Percentiles rank a stretch among this genome's conserved stretches.
Conservation (phyloP, 35 echinoderm and acorn worm genomes). For the Stichopus chloronotus region DNA sequence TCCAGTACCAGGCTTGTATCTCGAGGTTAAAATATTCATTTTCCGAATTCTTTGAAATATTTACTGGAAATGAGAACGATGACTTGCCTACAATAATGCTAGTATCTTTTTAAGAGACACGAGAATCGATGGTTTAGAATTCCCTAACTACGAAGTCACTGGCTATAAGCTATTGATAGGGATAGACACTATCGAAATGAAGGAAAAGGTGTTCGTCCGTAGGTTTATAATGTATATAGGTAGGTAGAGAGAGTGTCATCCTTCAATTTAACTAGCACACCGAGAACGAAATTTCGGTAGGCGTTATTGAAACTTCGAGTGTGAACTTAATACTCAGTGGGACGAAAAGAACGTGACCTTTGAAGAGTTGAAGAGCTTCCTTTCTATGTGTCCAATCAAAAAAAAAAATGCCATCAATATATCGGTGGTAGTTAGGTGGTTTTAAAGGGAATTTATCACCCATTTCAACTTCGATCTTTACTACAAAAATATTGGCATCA, state of each 20-base stretch:
- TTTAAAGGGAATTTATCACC: slow-evolving; percentile 7
- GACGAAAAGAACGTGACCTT: not conserved
- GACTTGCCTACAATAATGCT: too few species aligned
- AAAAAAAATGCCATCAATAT: slow-evolving; percentile 70
- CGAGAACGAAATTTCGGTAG: slow-evolving; percentile 37
- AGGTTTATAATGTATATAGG: slow-evolving; percentile 45
- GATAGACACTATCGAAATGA: too few species aligned
- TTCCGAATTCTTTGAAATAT: too few species aligned
- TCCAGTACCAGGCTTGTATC: too few species aligned
- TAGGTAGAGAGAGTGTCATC: slow-evolving; percentile 3
- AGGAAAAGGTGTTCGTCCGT: too few species aligned
- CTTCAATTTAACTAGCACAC: not conserved
- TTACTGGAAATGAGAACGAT: too few species aligned
- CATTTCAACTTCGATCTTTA: slow-evolving; percentile 4
- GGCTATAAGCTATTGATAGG: too few species aligned
- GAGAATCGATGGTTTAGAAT: too few species aligned
- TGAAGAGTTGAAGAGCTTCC: slow-evolving; percentile 23
- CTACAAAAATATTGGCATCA: slow-evolving; percentile 63
- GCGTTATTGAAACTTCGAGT: slow-evolving; percentile 7
- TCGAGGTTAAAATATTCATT: too few species aligned
- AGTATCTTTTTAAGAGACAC: too few species aligned
- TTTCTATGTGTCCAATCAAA: slow-evolving; percentile 39
- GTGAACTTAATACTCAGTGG: slow-evolving; percentile 61
- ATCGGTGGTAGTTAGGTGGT: slow-evolving; percentile 28
- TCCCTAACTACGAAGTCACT: too few species aligned